Evolutionary conservation across 2,113 vertebrate genomes (phyloP), one percentile per base, ranked within the genome.

Genomic region (Phyllopteryx taeniolatus): DNA sequence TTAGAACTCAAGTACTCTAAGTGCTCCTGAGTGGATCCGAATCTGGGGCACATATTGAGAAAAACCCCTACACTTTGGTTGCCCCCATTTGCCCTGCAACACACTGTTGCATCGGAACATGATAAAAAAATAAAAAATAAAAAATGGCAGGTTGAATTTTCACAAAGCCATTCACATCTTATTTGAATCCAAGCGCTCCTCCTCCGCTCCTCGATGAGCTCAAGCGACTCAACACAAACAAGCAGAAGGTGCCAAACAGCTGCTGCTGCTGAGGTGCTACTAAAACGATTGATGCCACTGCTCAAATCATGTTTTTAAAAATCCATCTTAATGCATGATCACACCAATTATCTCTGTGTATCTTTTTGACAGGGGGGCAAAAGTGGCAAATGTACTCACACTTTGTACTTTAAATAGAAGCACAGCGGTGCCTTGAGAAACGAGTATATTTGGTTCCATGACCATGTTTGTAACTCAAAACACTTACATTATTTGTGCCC

Each of bases 101-200:
- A 78, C 77, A 87, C 88, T 84, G 77, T 81, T 75, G 63, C 74
- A 68, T 72, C 77, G 70, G 56, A 83, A 69, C 72, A 86, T 86
- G 74, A 86, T 89, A 86, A 86, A 83, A 74, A 86, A 89, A 86
- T 77, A 86, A 5, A 22, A 11, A 85, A 86, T 83, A 76, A 86
- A 84, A 85, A 89, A 85, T 80, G 86, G 84, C 83, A 89, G 81
- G 72, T 75, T 72, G 66, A 79, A 77, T 89, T 85, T 79, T 83
- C 71, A 77, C 77, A 79, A 77, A 84, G 81, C 68, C 78, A 70
- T 83, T 83, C 80, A 46, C 66, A 53, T 78, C 75, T 64, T 80
- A 68, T 66, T 57, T 39, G 46, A 79, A 74, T 70, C 71, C 67
- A 70, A 74, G 68, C 14, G 14, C 71, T 75, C 60, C 20, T 75